Evolutionary conservation across 1,140 invertebrate genomes (phyloP).

Genomic region (Caenorhabditis remanei): DNA sequence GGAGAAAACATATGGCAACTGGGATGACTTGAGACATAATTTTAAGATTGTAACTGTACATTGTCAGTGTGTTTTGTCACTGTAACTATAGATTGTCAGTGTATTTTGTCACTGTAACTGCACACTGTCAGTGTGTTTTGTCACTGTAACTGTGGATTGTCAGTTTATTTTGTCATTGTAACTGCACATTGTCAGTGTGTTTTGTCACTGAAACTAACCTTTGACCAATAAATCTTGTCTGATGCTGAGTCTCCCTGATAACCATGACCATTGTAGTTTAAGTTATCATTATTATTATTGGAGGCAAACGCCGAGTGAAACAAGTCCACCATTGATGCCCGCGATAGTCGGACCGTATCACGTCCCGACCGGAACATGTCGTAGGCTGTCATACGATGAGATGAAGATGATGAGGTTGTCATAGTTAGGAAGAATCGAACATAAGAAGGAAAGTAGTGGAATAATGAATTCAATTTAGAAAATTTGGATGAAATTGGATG

Average conservation of each 20-base stretch:
- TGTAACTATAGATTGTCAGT: too few relatives aligned
- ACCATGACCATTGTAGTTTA: background rate
- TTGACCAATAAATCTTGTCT: too few relatives aligned
- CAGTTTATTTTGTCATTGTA: too few relatives aligned
- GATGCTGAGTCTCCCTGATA: background rate
- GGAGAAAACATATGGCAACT: background rate
- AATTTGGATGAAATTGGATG: too few relatives aligned
- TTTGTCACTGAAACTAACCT: too few relatives aligned
- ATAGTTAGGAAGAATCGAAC: background rate
- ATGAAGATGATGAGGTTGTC: constrained; percentile 8
- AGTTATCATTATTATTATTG: constrained; percentile 32
- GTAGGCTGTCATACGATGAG: constrained; percentile 37
- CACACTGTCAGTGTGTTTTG: too few relatives aligned
- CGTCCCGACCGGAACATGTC: constrained; percentile 35
- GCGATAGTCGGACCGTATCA: constrained; percentile 27
- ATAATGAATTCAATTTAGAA: background rate
- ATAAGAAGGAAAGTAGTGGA: background rate
- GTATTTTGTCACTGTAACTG: too few relatives aligned
- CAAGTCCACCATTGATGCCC: constrained; percentile 17
- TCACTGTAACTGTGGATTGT: too few relatives aligned
- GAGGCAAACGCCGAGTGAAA: constrained; percentile 27
- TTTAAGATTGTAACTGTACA: too few relatives aligned
- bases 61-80: too few relatives aligned
- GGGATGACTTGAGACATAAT: too few relatives aligned
- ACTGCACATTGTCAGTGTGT: too few relatives aligned